phyloP scores from a whole-genome alignment of 2,888 invertebrate genomes.

The Deroplatys truncata region DNA sequence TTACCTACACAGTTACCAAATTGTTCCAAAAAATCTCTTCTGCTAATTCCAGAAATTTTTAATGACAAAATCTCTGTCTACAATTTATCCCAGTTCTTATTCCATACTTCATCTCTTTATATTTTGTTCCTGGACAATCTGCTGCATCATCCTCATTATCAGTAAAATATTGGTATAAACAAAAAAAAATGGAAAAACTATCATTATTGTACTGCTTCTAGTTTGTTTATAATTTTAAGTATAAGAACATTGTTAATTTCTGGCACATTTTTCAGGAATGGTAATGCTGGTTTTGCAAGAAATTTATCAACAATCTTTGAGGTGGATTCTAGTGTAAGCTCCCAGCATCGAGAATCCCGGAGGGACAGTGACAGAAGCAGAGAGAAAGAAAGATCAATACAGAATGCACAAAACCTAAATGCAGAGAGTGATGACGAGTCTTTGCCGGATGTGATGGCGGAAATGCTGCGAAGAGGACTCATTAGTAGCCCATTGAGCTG shows the following conservation, averaged over 20 bases:
- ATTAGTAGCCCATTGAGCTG: slow-evolving; percentile 3
- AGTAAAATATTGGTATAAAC: too few species aligned
- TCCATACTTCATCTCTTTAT: too few species aligned
- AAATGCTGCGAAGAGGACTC: background rate
- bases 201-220: too few species aligned
- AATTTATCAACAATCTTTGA: background rate
- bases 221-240: too few species aligned
- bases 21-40: too few species aligned
- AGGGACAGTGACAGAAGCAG: background rate
- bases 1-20: too few species aligned
- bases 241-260: background rate
- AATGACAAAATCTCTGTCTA: too few species aligned
- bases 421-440: background rate
- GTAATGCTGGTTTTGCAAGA: background rate
- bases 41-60: too few species aligned
- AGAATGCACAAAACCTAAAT: background rate
- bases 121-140: too few species aligned
- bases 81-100: too few species aligned
- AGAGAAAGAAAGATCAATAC: background rate
- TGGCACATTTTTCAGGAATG: background rate
- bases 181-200: too few species aligned
- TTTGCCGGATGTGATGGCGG: background rate
- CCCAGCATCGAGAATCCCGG: background rate
- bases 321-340: background rate
- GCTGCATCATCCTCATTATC: too few species aligned